phyloP scores from a whole-genome alignment of 2,888 invertebrate species.

The Mactromeris polynyma region DNA sequence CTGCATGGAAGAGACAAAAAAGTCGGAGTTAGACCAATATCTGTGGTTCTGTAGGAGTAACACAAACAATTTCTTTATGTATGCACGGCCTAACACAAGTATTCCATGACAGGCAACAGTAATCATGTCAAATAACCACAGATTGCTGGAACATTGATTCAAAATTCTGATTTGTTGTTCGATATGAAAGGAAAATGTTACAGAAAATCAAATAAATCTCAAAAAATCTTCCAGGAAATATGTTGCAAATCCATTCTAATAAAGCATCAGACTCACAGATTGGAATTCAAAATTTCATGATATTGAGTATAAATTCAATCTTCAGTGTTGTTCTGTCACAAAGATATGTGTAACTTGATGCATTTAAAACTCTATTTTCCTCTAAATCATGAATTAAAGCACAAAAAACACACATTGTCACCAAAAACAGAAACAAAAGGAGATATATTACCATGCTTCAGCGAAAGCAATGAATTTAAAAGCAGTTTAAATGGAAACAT shows the following conservation, averaged over 20 bases:
- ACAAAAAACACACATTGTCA: conserved; percentile 2
- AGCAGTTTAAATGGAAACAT: not conserved
- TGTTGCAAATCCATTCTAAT: conserved; percentile 2
- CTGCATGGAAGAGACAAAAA: too few relatives aligned
- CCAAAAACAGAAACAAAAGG: not conserved
- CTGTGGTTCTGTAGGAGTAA: too few relatives aligned
- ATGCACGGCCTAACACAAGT: not conserved
- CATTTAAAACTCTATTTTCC: not conserved
- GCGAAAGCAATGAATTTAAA: not conserved
- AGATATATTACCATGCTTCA: not conserved
- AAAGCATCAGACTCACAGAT: not conserved
- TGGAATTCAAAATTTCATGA: not conserved
- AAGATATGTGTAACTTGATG: not conserved
- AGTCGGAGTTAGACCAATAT: too few relatives aligned
- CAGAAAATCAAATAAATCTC: not conserved
- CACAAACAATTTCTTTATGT: too few relatives aligned
- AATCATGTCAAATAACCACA: not conserved
- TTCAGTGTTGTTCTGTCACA: not conserved
- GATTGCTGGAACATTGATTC: not conserved
- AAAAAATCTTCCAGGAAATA: not conserved
- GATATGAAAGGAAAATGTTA: not conserved
- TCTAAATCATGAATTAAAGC: not conserved
- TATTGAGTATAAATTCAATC: not conserved
- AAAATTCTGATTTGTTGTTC: not conserved
- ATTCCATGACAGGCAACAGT: not conserved